phyloP scores from a whole-genome alignment of 2,113 vertebrate genomes.

The Corythaixoides concolor region DNA sequence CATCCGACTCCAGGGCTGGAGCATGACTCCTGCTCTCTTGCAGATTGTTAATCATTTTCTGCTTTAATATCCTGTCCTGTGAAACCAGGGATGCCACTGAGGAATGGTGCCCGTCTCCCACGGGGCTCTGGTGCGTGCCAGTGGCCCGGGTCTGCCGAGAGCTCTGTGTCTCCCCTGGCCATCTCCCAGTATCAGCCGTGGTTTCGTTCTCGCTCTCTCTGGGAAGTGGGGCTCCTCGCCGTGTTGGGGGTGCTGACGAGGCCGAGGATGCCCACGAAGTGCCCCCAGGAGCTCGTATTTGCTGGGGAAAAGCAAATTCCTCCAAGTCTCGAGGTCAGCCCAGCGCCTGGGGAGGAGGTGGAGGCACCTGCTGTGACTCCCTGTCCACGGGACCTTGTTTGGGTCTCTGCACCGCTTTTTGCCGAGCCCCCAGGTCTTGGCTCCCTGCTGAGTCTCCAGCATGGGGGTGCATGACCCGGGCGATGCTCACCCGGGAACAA shows the following conservation, averaged over 20 bases:
- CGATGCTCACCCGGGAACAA: neutral
- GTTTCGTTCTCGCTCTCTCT: neutral
- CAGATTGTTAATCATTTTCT: neutral
- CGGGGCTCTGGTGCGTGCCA: accelerated
- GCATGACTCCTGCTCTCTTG: neutral
- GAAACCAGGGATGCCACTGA: neutral
- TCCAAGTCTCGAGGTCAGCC: neutral
- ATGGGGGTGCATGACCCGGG: neutral
- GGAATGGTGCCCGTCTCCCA: neutral
- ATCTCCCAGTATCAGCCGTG: accelerated
- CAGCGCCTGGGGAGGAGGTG: neutral
- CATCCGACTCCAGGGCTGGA: neutral
- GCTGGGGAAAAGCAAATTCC: neutral
- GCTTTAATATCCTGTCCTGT: neutral
- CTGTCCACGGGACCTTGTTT: accelerated
- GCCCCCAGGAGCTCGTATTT: neutral
- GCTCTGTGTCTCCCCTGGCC: neutral
- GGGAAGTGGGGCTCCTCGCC: accelerated
- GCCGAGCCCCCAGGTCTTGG: neutral
- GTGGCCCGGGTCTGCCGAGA: neutral
- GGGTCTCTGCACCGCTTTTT: neutral
- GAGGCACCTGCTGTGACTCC: neutral
- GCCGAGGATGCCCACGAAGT: neutral
- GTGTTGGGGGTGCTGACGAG: neutral
- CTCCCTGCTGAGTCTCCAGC: neutral